Evolutionary conservation across 2,797 vertebrate genomes (phyloP).

Genomic region (Syngnathus rostellatus): DNA sequence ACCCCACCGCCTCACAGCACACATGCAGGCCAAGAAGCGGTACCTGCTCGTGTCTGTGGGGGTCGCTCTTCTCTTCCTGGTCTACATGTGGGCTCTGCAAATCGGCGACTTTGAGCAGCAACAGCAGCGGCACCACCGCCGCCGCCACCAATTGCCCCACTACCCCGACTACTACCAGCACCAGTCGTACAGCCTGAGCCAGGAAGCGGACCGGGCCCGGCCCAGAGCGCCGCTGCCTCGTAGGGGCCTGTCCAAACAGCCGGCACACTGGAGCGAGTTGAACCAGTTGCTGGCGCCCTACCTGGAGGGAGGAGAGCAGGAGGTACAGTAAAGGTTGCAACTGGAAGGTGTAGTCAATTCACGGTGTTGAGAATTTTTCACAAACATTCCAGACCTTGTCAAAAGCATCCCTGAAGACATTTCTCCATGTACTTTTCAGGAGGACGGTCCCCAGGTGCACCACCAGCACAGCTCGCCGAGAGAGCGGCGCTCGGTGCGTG

Average conservation of each 20-base stretch:
- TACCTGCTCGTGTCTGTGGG: conserved; percentile 79
- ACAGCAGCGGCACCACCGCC: conserved; percentile 18
- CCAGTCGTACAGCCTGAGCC: conserved; percentile 35
- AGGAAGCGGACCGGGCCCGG: conserved; percentile 38
- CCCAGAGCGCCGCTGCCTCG: conserved; percentile 42
- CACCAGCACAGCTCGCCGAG: conserved; percentile 72
- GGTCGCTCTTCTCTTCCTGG: conserved; percentile 74
- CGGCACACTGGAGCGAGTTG: conserved; percentile 56
- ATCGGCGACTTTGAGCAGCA: conserved; percentile 68
- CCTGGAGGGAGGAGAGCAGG: conserved; percentile 71
- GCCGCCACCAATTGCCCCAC: conserved; percentile 50
- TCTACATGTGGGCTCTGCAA: conserved; percentile 75
- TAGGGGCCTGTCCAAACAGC: conserved; percentile 45
- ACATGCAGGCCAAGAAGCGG: conserved; percentile 84
- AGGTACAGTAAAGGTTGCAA: conserved; percentile 37
- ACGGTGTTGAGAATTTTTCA: too few species aligned
- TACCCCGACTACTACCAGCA: conserved; percentile 49
- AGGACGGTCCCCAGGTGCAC: conserved; percentile 66
- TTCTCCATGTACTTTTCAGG: conserved; percentile 31
- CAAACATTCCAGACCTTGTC: too few species aligned
- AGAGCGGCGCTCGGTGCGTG: conserved; percentile 65
- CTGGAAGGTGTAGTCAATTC: too few species aligned
- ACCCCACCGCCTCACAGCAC: conserved; percentile 56
- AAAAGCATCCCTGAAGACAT: not conserved
- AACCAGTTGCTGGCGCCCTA: conserved; percentile 60